Base-by-base conservation (phyloP, 2,888 invertebrate species). In the Eurois occulta region DNA sequence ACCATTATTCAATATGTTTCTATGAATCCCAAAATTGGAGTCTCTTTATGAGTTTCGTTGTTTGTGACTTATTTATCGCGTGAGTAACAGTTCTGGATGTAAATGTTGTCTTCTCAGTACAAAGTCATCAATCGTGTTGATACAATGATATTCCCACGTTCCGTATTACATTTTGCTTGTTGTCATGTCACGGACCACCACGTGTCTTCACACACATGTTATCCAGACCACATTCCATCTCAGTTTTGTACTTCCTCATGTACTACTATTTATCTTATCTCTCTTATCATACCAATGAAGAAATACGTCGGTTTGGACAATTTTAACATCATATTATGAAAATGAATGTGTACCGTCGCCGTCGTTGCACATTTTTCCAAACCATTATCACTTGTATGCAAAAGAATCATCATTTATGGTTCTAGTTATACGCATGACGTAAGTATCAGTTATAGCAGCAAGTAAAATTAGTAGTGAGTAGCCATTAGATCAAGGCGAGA, bases 391-490 rank as follows among this genome's bases (percentile, higher is more conserved):
- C 60, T 28, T 70, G 38, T 77, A 75, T 80, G 78, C 43, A 58
- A 78, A 79, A 66, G n/a, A 73, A 73, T 58, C 73, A 70, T 71
- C 43, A 65, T 52, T 66, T 70, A 67, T 70, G 41, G 65, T 24
- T 79, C 52, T 67, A 28, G 35, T 71, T 75, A 58, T 64, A 65
- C 55, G 65, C 58, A 78, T 81, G 69, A 81, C 72, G 77, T 65
- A 83, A 77, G 78, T 73, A 69, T 74, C 68, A 71, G 52, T 66
- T 73, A 70, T 46, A 83, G 52, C 66, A 68, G 38, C 55, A 66
- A 77, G 58, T 73, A 72, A 75, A 84, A 86, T 86, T 88, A 88
- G 87, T 88, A 88, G 87, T 82, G 69, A 78, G 88, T 83, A 82
- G 43, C 81, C 72, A 85, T 83, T 75, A 80, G 80, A 88, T 78